Base-by-base conservation (phyloP, 2,113 vertebrate species). In the Eubucco bourcierii region DNA sequence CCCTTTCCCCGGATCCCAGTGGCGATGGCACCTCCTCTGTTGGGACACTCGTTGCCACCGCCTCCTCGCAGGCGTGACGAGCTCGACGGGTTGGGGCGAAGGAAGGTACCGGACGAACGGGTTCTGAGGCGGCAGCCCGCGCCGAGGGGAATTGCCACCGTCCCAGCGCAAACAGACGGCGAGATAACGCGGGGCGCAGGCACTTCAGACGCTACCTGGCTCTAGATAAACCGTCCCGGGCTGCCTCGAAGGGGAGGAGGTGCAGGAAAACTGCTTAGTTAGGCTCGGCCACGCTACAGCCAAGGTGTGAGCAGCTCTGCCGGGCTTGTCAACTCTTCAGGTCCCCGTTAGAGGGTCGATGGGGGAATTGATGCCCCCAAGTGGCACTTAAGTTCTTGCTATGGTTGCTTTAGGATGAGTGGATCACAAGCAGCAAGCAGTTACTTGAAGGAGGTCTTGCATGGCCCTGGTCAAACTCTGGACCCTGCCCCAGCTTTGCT, bases 61-160 rank as follows among this genome's bases (percentile, higher is more conserved):
- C 92, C 88, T 83, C 84, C 77, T 65, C 33, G 9, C 92, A 46
- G 78, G 84, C 21, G 6, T 76, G 88, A 86, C 88, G 4, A 80
- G 92, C 92, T 73, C 14, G 0, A 2, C 73, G 83, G 88, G 86
- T 25, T 96, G 76, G 73, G 88, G 80, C 37, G 4, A 61, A 68
- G 82, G 86, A 80, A 77, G 88, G 90, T 91, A 93, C 95, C 20
- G 65, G 94, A 34, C 41, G 14, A 74, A 95, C 94, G 41, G 25
- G 95, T 94, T 96, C 88, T 74, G 0, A 2, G 1, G 0, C 67
- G 3, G 8, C 75, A 53, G 80, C 87, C 56, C 3, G 34, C 4
- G 8, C 80, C 4, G 15, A 70, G 68, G 80, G 85, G 85, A 80
- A 52, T 86, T 55, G 94, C 84, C 90, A 28, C 87, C 33, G 4